Conservation (phyloP, 35 echinoderm and acorn worm species). For the Holothuria glaberrima region DNA sequence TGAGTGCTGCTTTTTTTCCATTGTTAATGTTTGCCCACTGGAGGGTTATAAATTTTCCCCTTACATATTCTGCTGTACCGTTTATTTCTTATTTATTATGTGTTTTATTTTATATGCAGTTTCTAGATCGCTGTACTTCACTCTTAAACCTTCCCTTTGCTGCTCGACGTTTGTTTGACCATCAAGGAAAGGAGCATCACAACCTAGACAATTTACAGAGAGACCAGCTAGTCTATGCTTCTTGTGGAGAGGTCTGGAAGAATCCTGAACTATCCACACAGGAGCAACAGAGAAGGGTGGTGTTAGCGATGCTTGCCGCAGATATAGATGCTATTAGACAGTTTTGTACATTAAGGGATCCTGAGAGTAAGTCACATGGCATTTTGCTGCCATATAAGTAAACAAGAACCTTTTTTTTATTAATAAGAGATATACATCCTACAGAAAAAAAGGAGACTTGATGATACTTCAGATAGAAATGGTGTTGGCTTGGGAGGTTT, state of each 20-base stretch:
- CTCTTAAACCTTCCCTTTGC: slow-evolving; percentile 89
- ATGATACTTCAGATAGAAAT: too few species aligned
- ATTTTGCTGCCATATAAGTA: too few species aligned
- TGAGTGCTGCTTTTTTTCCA: too few species aligned
- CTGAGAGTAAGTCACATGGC: slow-evolving; percentile 59
- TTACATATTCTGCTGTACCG: neutral
- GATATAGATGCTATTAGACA: slow-evolving; percentile 94
- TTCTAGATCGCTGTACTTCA: slow-evolving; percentile 89
- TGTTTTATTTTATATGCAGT: slow-evolving; percentile 61
- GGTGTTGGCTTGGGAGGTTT: too few species aligned
- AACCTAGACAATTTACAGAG: slow-evolving; percentile 70
- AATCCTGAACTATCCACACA: slow-evolving; percentile 81
- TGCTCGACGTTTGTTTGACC: slow-evolving; percentile 83
- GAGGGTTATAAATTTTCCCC: too few species aligned
- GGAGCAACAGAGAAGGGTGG: slow-evolving; percentile 87
- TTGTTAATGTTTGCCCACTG: too few species aligned
- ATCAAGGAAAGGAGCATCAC: slow-evolving; percentile 69
- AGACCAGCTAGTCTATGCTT: slow-evolving; percentile 86
- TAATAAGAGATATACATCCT: too few species aligned
- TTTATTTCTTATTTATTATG: neutral
- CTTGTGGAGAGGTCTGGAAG: slow-evolving; percentile 87
- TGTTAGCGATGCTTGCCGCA: slow-evolving; percentile 77
- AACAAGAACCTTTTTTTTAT: too few species aligned
- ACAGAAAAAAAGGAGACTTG: too few species aligned
- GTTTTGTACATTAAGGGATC: slow-evolving; percentile 79